These are phyloP conservation scores for Halcyon leucocephala DNA, from an alignment of 2,797 vertebrate genomes.

Conservation along the genomic window DNA sequence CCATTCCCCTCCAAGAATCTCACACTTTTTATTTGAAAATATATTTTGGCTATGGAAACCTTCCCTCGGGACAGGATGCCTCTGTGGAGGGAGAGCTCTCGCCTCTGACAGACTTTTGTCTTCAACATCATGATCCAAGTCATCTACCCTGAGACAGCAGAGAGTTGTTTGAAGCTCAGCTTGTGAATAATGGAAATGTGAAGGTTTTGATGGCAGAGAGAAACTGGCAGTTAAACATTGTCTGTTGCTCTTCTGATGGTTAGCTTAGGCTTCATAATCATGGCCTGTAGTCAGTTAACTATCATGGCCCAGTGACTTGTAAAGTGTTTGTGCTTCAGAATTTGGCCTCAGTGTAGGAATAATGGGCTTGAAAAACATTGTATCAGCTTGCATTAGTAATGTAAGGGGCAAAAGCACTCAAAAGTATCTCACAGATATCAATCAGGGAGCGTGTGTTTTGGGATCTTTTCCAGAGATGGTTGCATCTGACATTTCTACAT, in stretches of 20 bases:
- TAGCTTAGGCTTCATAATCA: neutral
- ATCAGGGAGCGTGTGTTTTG: neutral
- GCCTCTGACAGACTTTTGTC: neutral
- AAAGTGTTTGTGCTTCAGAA: neutral
- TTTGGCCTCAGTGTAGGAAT: neutral
- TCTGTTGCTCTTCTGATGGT: neutral
- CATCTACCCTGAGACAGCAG: neutral
- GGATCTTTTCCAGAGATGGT: neutral
- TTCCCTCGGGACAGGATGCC: neutral
- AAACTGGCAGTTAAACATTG: neutral
- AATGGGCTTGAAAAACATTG: neutral
- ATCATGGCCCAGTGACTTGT: neutral
- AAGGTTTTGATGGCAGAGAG: neutral
- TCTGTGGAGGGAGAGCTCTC: neutral
- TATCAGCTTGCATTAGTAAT: neutral
- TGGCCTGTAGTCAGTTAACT: neutral
- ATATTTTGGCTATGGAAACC: neutral
- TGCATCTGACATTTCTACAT: neutral
- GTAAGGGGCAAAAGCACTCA: neutral
- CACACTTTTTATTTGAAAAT: neutral
- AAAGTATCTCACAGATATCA: neutral
- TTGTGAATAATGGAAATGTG: neutral
- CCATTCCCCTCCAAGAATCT: neutral
- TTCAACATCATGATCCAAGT: neutral
- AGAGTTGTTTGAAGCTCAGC: neutral